Evolutionary conservation across 2,888 invertebrate genomes (phyloP).

Genomic region (Andrena marginata): DNA sequence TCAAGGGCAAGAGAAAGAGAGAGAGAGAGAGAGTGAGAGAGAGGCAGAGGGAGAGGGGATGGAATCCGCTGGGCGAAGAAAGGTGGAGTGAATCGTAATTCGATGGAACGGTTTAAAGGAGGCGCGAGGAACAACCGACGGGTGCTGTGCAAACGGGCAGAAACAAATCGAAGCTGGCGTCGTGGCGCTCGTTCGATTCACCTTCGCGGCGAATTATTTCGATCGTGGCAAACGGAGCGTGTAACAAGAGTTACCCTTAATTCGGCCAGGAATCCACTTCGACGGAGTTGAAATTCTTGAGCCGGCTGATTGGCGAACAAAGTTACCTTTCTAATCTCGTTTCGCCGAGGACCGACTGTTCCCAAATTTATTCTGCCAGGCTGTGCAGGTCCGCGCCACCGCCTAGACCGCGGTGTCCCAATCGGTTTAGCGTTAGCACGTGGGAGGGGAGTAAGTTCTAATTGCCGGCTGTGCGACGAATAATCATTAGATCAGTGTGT

Average conservation of each 20-base stretch:
- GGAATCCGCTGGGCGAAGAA: background rate
- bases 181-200: constrained; percentile 38
- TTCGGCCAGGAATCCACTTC: constrained; percentile 58
- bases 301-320: constrained; percentile 82
- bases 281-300: constrained; percentile 73
- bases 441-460: constrained; percentile 80
- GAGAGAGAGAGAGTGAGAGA: too few relatives aligned
- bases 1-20: background rate
- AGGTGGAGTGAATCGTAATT: constrained; percentile 14
- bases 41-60: background rate
- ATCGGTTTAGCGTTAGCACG: constrained; percentile 82
- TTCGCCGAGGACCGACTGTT: constrained; percentile 74
- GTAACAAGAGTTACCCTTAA: constrained; percentile 63
- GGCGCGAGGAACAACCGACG: constrained; percentile 28
- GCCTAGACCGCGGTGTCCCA: constrained; percentile 70
- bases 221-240: constrained; percentile 58
- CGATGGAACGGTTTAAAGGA: constrained; percentile 6
- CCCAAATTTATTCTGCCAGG: constrained; percentile 76
- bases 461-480: constrained; percentile 80
- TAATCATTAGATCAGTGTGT: constrained; percentile 75
- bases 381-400: constrained; percentile 20
- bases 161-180: constrained; percentile 47
- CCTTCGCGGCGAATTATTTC: constrained; percentile 57
- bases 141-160: constrained; percentile 30
- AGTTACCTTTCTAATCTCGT: constrained; percentile 83